Base-by-base conservation (phyloP, 1,140 invertebrate species). In the Musca domestica region DNA sequence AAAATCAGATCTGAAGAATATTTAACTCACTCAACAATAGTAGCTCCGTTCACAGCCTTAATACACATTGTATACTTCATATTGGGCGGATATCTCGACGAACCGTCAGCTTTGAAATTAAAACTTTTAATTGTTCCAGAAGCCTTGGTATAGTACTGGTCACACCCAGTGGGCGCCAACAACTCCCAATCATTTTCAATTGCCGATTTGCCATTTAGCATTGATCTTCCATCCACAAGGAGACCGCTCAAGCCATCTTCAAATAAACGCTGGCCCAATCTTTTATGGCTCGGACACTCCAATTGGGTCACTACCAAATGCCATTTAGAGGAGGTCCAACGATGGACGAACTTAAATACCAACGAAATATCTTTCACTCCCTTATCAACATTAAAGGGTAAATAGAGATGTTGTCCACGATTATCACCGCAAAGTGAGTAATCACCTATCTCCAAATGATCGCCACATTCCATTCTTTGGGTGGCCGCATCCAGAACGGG, bases 401-500 rank as follows among this genome's bases (percentile, higher is more conserved):
- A 23, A 58, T 81, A 81, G 14, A 81, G 64, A 70, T 95, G 92
- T 75, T 94, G 91, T 27, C 90, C 91, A n/a, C 84, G 86, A 81
- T 94, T 94, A 74, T 90, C 87, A 7, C 93, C 93, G 74, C 93
- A 95, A 52, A 88, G 78, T 54, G 71, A 76, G 63, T 74, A 77
- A 47, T 58, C 65, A 10, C 71, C 79, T 0, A 90, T 83, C 46
- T 83, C 81, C 56, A 92, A 83, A 54, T 86, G 84, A 73, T 91
- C 90, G 67, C 76, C 82, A 72, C 90, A 79, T 0, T 72, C 34
- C 4, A 74, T 12, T 0, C 56, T 69, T 2, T 69, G 67, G 25
- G 73, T 70, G 0, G 65, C n/a, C 0, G 52, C 22, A 61, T 56
- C 71, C 0, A 54, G 56, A 20, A 64, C 64, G 0, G 92, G 92